Evolutionary conservation across 2,797 vertebrate species (phyloP), one percentile per base, ranked within the genome.

Genomic region (Bryconaethiops microstoma): DNA sequence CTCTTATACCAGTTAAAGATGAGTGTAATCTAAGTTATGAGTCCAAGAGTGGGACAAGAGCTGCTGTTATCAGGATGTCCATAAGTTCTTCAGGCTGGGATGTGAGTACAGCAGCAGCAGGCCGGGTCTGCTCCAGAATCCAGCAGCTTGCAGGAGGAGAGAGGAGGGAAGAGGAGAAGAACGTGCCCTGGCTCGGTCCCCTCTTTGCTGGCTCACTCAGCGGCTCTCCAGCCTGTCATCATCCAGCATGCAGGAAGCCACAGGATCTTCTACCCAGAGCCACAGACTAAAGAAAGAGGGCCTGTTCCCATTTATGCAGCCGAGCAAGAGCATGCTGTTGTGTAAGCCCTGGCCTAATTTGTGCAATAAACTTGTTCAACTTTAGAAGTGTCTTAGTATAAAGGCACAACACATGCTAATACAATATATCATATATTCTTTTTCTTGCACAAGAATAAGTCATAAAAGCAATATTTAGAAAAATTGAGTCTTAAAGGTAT

Each of bases 361-460:
- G 69, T 48, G 25, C 68, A 59, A 14, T 29, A 74, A 52, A 72
- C 55, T 42, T 50, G 39, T 23, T 68, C 23, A 68, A 68, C 65
- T 67, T 35, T 52, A 78, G 54, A 74, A 52, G 12, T 19, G 23
- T 72, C 70, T 81, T 84, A 73, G 74, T 79, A 79, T 77, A 81
- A 75, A 83, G 79, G 85, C 89, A 89, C 79, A 68, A 89, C 86
- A 87, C 86, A 60, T 54, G 74, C 69, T 19, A 19, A 54, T 2
- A 35, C 35, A 10, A 17, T 19, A 7, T 5, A 42, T 42, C 55
- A 57, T 29, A 29, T 29, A 25, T 52, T 29, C n/a, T 60, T 42
- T 54, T 8, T 7, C 21, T 23, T 16, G 67, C 65, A 73, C 7
- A 21, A n/a, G 42, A 69, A 68, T 21, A 17, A 42, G 29, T 40